Base-by-base conservation (phyloP, 2,797 vertebrate species). In the Urocyon cinereoargenteus region DNA sequence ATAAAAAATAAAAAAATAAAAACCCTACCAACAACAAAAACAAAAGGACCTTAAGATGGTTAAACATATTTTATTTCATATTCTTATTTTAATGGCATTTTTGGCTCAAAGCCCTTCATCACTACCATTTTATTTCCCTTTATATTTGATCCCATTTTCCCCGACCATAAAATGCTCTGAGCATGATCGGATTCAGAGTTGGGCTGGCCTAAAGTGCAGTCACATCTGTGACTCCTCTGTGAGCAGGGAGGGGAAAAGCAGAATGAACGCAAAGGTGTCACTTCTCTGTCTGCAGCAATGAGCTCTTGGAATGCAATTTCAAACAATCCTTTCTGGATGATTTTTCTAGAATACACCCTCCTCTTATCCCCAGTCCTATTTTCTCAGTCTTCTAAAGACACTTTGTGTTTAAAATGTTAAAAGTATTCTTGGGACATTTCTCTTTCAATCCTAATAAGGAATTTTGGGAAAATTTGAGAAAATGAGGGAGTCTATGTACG, bases 61-160 rank as follows among this genome's bases (percentile, higher is more conserved):
- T 96, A 93, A 78, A 72, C 94, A 83, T 87, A 90, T 93, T 97
- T 97, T 96, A 90, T 95, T 94, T 85, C 66, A 87, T 92, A 82
- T 95, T 97, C 72, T 98, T 88, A 75, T 97, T 97, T 95, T 98
- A 98, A 97, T 97, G 95, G 94, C 53, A 31, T 57, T 97, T 97
- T 97, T 98, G 97, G 96, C 97, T 90, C 57, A 31, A 79, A 94
- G 92, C 87, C 93, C 73, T 97, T 92, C 77, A 66, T 92, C 86
- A 83, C 72, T 95, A 87, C 81, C 86, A 45, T 86, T 97, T 96
- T 92, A 85, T 96, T 94, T 87, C 79, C 45, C 36, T 96, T 96
- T 97, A 88, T 94, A 84, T 87, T 93, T 88, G 55, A 70, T 85
- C 79, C 91, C 86, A 94, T 95, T 96, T 96, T 96, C 75, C 89